phyloP scores from a whole-genome alignment of 2,888 invertebrate genomes.

The Brachyopa scutellaris region DNA sequence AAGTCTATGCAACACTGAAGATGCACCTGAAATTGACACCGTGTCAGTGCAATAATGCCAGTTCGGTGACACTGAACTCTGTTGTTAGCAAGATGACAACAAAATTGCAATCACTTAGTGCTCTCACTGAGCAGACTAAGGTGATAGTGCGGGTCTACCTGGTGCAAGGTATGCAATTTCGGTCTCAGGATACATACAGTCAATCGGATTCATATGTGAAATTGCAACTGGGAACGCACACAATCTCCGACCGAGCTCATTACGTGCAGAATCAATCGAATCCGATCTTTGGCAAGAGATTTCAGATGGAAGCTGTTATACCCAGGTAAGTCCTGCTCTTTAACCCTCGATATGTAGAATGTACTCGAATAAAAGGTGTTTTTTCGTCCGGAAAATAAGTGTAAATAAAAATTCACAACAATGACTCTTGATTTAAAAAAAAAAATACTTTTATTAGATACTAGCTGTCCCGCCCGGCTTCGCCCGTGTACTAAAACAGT shows the following conservation, averaged over 20 bases:
- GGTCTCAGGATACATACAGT: slow-evolving; percentile 87
- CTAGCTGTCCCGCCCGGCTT: too few species aligned
- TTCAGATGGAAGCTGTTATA: slow-evolving; percentile 78
- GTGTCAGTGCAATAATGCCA: slow-evolving; percentile 73
- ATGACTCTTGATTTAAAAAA: too few species aligned
- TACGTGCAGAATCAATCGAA: slow-evolving; percentile 88
- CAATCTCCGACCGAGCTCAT: slow-evolving; percentile 86
- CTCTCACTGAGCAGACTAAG: slow-evolving; percentile 73
- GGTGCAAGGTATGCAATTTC: slow-evolving; percentile 87
- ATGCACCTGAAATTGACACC: slow-evolving; percentile 77
- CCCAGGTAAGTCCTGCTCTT: slow-evolving; percentile 77
- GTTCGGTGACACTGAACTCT: slow-evolving; percentile 73
- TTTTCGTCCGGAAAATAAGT: too few species aligned
- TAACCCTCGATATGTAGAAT: too few species aligned
- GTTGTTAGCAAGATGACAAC: slow-evolving; percentile 60
- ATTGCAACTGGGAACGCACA: slow-evolving; percentile 86
- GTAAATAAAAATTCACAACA: too few species aligned
- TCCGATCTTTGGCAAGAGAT: slow-evolving; percentile 91
- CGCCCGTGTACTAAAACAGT: too few species aligned
- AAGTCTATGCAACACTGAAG: slow-evolving; percentile 81
- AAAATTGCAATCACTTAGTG: slow-evolving; percentile 73
- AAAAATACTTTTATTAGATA: too few species aligned
- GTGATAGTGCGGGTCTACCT: slow-evolving; percentile 88
- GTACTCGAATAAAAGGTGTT: too few species aligned
- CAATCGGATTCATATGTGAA: slow-evolving; percentile 91